Conservation (phyloP, 2,888 invertebrate species). For the Hermaeophaga mercurialis region DNA sequence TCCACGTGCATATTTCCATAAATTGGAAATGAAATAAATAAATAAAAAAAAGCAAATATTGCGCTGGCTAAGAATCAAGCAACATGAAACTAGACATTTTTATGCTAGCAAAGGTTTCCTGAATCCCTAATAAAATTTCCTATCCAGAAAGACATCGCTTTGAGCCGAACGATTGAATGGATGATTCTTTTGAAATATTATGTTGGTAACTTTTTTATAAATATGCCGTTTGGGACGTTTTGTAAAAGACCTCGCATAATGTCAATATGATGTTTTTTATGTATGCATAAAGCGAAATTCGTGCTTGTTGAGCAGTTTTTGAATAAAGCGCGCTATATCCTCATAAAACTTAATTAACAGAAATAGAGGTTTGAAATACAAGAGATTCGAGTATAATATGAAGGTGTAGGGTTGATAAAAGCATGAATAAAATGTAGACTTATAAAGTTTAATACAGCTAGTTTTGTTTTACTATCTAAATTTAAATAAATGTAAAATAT, state of each 20-base stretch:
- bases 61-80: too few species aligned
- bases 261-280: constrained; percentile 4
- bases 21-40: too few species aligned
- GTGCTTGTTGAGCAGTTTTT: constrained; percentile 1
- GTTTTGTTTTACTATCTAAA: too few species aligned
- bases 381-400: background rate
- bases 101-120: background rate
- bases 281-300: background rate
- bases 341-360: background rate
- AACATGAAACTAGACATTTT: background rate
- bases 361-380: background rate
- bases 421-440: too few species aligned
- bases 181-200: constrained; percentile 12
- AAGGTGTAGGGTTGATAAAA: background rate
- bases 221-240: constrained; percentile 10
- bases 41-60: too few species aligned
- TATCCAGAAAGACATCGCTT: background rate
- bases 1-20: too few species aligned
- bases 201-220: constrained; percentile 6
- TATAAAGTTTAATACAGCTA: too few species aligned
- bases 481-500: too few species aligned
- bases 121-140: background rate
- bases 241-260: background rate
- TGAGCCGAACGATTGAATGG: constrained; percentile 6
- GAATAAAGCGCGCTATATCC: background rate